Evolutionary conservation across 2,888 invertebrate genomes (phyloP).

Genomic region (Oscheius sp.): DNA sequence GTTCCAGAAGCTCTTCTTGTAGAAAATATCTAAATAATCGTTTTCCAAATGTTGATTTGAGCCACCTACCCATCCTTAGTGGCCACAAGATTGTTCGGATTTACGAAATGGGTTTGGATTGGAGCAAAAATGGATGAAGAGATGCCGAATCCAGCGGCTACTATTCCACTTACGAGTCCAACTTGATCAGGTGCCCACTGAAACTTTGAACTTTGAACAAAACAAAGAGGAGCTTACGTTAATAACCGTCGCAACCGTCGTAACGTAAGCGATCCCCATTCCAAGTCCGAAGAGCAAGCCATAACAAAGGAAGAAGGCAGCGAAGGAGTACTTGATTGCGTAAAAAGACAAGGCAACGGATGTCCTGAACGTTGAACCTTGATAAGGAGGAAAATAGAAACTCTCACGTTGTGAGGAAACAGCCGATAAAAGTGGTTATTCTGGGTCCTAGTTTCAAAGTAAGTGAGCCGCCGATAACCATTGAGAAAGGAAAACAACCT

Average conservation of each 20-base stretch:
- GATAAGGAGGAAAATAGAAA: neutral
- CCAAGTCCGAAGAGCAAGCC: conserved; percentile 71
- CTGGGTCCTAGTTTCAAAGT: conserved; percentile 60
- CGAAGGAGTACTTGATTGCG: conserved; percentile 66
- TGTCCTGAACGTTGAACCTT: conserved; percentile 46
- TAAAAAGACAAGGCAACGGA: conserved; percentile 67
- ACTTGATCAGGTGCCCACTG: conserved; percentile 72
- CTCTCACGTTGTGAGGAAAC: conserved; percentile 63
- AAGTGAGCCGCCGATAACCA: conserved; percentile 71
- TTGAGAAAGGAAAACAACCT: conserved; percentile 73
- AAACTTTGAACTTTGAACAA: neutral
- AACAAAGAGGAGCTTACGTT: conserved; percentile 54
- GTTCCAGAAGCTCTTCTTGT: conserved; percentile 57
- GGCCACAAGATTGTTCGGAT: conserved; percentile 66
- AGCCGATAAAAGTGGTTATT: conserved; percentile 67
- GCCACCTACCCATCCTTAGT: conserved; percentile 63
- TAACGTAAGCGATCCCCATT: conserved; percentile 72
- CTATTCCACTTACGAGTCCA: conserved; percentile 70
- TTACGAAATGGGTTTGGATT: conserved; percentile 70
- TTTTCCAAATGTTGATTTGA: too few relatives aligned
- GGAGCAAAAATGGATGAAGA: conserved; percentile 72
- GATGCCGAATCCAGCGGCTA: conserved; percentile 72
- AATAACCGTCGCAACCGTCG: conserved; percentile 69
- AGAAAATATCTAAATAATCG: conserved; percentile 56
- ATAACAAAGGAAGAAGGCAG: conserved; percentile 66